A percentile compares a stretch with the other conserved stretches of the same genome.
Conservation (phyloP, 2,113 vertebrate genomes). For the Lophura nycthemera region DNA sequence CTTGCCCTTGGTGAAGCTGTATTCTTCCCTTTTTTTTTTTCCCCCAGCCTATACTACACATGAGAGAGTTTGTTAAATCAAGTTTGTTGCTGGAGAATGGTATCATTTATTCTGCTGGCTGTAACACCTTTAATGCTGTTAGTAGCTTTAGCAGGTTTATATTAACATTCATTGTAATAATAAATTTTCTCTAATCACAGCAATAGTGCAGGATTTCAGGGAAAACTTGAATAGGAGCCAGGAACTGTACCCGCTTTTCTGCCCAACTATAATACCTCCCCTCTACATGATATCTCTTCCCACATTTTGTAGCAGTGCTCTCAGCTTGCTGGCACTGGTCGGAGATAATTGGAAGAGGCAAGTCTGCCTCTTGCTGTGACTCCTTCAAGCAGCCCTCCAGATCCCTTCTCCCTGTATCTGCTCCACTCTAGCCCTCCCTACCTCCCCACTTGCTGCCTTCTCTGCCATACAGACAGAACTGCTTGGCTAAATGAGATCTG, state of each 20-base stretch:
- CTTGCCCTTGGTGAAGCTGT: no score
- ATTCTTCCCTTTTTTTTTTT: not conserved
- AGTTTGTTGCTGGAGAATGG: not conserved
- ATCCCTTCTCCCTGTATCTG: not conserved
- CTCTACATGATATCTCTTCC: not conserved
- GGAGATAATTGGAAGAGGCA: not conserved
- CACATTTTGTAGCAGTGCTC: not conserved
- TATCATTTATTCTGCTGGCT: not conserved
- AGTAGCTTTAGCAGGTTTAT: not conserved
- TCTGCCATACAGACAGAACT: fast-evolving
- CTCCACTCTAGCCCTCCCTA: fast-evolving
- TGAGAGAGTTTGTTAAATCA: not conserved
- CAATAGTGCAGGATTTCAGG: not conserved
- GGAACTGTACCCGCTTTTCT: not conserved
- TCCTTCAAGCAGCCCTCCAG: not conserved
- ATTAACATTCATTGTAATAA: not conserved
- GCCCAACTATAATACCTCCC: not conserved
- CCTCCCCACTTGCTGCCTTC: not conserved
- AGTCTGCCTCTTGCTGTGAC: not conserved
- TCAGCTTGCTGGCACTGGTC: not conserved
- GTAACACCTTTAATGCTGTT: not conserved
- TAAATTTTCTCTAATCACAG: not conserved
- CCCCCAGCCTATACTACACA: not conserved
- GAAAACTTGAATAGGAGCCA: not conserved
- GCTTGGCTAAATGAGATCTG: not conserved